These are phyloP conservation scores for Ectemnius lituratus DNA, from an alignment of 2,888 invertebrate species.

Conservation along the genomic window DNA sequence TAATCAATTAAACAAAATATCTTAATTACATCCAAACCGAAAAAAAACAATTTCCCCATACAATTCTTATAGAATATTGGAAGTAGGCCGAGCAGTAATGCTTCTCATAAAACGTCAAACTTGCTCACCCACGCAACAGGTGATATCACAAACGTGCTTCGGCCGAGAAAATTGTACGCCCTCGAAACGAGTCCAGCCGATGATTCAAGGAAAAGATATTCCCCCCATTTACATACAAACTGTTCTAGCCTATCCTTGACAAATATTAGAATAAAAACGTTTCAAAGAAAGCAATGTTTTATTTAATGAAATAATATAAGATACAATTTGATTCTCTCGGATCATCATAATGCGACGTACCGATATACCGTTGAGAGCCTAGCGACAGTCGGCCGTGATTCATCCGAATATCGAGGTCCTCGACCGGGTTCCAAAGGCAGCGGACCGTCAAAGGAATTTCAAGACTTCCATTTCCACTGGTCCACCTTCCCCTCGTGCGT, in stretches of 20 bases:
- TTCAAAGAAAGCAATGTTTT: not conserved
- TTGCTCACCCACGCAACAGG: constrained; percentile 58
- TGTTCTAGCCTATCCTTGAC: no score
- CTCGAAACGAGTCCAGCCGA: not conserved
- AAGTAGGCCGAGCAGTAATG: constrained; percentile 50
- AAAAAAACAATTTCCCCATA: constrained; percentile 1
- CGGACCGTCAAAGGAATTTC: constrained; percentile 18
- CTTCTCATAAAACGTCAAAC: constrained; percentile 38
- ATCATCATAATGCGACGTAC: not conserved
- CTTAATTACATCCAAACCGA: no score
- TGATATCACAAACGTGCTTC: constrained; percentile 32
- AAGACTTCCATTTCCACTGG: not conserved
- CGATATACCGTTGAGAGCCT: not conserved
- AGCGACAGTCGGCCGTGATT: constrained; percentile 34
- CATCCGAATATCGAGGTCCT: constrained; percentile 30
- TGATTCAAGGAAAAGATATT: not conserved
- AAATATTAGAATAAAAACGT: constrained; percentile 4
- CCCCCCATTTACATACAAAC: not conserved
- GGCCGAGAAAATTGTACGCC: not conserved
- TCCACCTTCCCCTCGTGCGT: not conserved
- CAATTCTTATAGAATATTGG: not conserved
- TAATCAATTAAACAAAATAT: no score
- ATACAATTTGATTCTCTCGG: no score
- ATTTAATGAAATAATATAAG: no score
- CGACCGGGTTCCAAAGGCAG: constrained; percentile 17